phyloP scores from a whole-genome alignment of 2,888 invertebrate species.

The Tuberolachnus salignus region DNA sequence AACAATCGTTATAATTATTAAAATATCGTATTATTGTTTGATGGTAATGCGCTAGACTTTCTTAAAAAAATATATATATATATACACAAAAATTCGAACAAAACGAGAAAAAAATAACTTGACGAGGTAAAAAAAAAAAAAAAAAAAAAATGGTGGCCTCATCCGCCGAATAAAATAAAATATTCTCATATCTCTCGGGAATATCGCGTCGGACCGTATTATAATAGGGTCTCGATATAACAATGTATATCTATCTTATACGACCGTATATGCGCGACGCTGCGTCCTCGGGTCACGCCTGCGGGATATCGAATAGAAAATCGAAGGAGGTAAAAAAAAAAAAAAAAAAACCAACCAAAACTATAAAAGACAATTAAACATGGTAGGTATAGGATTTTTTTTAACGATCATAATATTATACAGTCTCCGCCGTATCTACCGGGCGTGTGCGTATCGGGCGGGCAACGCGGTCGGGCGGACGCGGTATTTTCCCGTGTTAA shows the following conservation, averaged over 20 bases:
- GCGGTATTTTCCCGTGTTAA: slow-evolving; percentile 5
- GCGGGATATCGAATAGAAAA: background rate
- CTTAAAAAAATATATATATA: too few species aligned
- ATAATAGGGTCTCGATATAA: background rate
- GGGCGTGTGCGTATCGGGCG: too few species aligned
- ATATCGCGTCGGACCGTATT: background rate
- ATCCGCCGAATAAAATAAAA: background rate
- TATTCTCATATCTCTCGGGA: too few species aligned
- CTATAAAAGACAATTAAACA: slow-evolving; percentile 37
- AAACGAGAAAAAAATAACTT: too few species aligned
- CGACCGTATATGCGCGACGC: too few species aligned
- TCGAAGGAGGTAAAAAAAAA: background rate
- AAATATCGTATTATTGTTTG: too few species aligned
- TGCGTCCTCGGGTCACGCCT: background rate
- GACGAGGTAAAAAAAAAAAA: too few species aligned
- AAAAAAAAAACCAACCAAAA: background rate
- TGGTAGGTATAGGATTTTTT: slow-evolving; percentile 10
- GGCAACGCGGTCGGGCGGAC: too few species aligned
- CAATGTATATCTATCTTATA: background rate
- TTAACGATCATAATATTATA: slow-evolving; percentile 4
- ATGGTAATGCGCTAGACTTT: too few species aligned
- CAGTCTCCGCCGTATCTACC: background rate
- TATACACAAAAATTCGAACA: too few species aligned
- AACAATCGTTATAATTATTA: too few species aligned
- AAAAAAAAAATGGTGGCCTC: too few species aligned